Evolutionary conservation across 2,888 invertebrate genomes (phyloP).

Genomic region (Oxytorus armatus): DNA sequence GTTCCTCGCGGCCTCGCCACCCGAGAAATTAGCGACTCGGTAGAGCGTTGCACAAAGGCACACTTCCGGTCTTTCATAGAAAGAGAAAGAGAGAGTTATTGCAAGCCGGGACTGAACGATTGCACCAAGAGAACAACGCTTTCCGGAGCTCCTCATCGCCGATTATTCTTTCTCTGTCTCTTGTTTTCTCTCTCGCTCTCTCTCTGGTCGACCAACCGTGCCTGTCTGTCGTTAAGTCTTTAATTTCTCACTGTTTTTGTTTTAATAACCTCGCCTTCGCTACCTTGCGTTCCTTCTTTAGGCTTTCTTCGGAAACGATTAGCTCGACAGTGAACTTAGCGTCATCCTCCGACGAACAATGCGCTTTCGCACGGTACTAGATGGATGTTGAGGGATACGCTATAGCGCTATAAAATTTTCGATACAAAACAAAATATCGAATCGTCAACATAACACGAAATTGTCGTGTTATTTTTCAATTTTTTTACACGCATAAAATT

Average conservation of each 20-base stretch:
- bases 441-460: no score
- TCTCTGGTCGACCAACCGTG: slow-evolving; percentile 21
- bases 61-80: slow-evolving; percentile 64
- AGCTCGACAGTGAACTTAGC: slow-evolving; percentile 33
- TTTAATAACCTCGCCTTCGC: slow-evolving; percentile 15
- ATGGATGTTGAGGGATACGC: not conserved
- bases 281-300: not conserved
- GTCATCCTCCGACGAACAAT: slow-evolving; percentile 1
- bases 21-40: slow-evolving; percentile 65
- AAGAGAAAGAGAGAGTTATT: slow-evolving; percentile 25
- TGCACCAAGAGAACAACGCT: slow-evolving; percentile 56
- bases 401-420: no score
- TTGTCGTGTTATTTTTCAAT: no score
- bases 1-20: slow-evolving; percentile 41
- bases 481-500: no score
- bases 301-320: slow-evolving; percentile 17
- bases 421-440: no score
- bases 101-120: slow-evolving; percentile 52
- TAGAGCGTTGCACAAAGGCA: slow-evolving; percentile 57
- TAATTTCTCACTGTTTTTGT: slow-evolving; percentile 22
- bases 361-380: slow-evolving; percentile 9
- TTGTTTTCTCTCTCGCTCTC: no score
- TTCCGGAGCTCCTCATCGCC: slow-evolving; percentile 45
- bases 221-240: slow-evolving; percentile 50
- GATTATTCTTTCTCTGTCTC: not conserved